Evolutionary conservation across 2,888 invertebrate genomes (phyloP), one percentile per base, ranked within the genome.

Genomic region (Lasioglossum oenotherae): DNA sequence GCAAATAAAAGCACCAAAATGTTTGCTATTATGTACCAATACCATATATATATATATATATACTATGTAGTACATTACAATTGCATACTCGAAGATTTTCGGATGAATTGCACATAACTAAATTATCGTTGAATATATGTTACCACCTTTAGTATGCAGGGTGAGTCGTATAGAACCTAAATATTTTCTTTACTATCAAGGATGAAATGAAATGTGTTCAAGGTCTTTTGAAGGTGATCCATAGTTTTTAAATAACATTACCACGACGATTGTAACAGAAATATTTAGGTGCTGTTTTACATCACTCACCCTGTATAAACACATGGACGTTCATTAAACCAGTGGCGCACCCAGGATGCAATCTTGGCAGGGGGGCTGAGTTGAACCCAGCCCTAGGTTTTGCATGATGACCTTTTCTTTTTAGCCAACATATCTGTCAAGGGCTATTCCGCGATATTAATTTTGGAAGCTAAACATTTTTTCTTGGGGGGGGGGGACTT

Each of bases 21-120:
- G n/a, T 77, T 80, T 73, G n/a, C 41, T 44, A 81, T 31, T 53
- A 49, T 49, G n/a, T 69, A 35, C 49, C 79, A 74, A 74, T 82
- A 79, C 41, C 64, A 78, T 41, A n/a, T n/a, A n/a, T n/a, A n/a
- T n/a, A n/a, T n/a, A n/a, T n/a, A n/a, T n/a, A n/a, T n/a, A 53
- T 76, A 16, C 38, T 77, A 67, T 44, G 41, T 57, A 71, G 76
- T 76, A 81, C 64, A 53, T 31, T 69, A 53, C 49, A 46, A 74
- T 41, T 67, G 19, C 38, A 67, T 72, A 64, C 31, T 78, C 31
- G 16, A 74, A 69, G 44, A 38, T 41, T 80, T 44, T 31, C 71
- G 16, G 38, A 71, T 82, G 19, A 46, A 38, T 69, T 38, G 44
- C 31, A 35, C 72, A 35, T 53, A 38, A 46, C 60, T 49, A 31